Percentiles rank a stretch among this genome's conserved stretches.
Evolutionary conservation across 2,113 vertebrate genomes (phyloP).

Genomic region (Catharus minimus): DNA sequence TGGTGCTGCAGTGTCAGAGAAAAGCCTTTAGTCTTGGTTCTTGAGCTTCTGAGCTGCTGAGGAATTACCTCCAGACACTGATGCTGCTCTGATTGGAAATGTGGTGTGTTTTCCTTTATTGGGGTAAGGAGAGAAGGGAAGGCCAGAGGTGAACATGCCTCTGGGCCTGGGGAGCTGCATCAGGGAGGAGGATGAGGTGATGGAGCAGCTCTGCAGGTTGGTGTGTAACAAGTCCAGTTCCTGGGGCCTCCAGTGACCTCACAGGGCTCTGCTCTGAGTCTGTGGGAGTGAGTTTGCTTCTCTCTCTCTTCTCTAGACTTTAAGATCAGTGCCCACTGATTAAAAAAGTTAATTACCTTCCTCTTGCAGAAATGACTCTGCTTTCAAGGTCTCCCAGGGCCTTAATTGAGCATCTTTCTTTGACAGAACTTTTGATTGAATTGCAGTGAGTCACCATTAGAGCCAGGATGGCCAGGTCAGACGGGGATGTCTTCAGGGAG

Average conservation of each 20-base stretch:
- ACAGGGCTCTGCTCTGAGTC: neutral
- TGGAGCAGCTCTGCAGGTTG: neutral
- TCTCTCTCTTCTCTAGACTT: neutral
- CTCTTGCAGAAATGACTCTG: neutral
- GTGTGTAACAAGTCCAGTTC: too few relatives aligned
- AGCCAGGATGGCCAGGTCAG: neutral
- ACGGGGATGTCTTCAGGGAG: neutral
- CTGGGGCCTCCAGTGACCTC: accelerated
- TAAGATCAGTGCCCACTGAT: slow-evolving; percentile 12
- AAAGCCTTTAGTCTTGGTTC: neutral
- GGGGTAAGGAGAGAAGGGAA: neutral
- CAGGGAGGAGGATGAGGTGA: neutral
- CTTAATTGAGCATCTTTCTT: slow-evolving; percentile 3
- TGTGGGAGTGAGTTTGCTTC: neutral
- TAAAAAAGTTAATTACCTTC: slow-evolving; percentile 41
- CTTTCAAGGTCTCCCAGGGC: neutral
- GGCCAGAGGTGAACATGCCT: neutral
- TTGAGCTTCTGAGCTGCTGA: neutral
- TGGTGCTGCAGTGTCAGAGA: neutral
- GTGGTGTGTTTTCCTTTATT: neutral
- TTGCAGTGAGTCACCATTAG: neutral
- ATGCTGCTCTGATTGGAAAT: neutral
- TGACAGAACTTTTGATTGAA: neutral
- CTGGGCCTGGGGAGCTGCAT: neutral
- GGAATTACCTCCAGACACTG: neutral